Evolutionary conservation across 2,888 invertebrate species (phyloP).

Genomic region (Agrotis puta): DNA sequence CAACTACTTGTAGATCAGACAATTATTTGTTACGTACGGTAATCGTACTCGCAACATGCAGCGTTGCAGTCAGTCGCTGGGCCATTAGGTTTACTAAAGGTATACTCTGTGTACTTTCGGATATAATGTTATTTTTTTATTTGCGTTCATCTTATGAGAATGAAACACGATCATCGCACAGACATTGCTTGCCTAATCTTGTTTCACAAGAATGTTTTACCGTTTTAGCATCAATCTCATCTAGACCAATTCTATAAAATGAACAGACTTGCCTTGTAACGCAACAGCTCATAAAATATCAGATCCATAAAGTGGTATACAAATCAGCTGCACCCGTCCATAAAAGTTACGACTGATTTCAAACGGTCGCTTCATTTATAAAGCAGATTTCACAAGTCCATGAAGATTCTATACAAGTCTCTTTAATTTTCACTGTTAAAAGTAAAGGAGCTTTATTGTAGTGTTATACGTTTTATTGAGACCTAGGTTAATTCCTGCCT

Average conservation of each 20-base stretch:
- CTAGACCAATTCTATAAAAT: constrained; percentile 5
- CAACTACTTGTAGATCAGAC: no score
- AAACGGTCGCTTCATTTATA: not conserved
- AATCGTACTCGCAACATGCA: no score
- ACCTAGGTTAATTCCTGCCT: no score
- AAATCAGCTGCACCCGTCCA: constrained; percentile 4
- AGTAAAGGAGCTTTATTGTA: no score
- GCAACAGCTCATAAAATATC: not conserved
- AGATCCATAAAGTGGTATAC: constrained; percentile 5
- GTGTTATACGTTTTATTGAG: no score
- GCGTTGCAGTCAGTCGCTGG: no score
- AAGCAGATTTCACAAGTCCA: not conserved
- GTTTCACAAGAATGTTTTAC: not conserved
- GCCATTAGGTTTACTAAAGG: no score
- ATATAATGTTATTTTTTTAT: no score
- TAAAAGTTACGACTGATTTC: constrained; percentile 14
- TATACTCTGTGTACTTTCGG: no score
- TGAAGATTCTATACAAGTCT: not conserved
- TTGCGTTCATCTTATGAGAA: not conserved
- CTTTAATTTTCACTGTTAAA: no score
- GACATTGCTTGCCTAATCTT: not conserved
- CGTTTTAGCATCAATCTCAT: not conserved
- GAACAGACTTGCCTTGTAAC: constrained; percentile 9
- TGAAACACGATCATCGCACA: not conserved
- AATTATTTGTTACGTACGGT: no score